Evolutionary conservation across 2,797 vertebrate genomes (phyloP).

Genomic region (Percopsis omiscomaycus): DNA sequence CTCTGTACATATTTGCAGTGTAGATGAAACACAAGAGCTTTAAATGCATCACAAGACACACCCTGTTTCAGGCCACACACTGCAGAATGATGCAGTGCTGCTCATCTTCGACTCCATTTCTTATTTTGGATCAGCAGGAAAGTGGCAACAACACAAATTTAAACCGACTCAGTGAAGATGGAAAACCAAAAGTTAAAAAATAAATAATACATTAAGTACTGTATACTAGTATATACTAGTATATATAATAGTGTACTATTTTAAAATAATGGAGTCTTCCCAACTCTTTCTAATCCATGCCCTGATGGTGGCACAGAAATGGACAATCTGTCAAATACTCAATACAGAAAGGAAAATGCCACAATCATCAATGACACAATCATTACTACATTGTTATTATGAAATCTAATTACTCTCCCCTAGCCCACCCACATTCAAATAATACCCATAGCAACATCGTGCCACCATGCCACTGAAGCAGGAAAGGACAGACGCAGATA

Average conservation of each 20-base stretch:
- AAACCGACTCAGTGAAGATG: not conserved
- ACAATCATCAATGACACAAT: slow-evolving; percentile 24
- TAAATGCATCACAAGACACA: slow-evolving; percentile 8
- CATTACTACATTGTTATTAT: slow-evolving; percentile 27
- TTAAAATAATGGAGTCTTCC: no score
- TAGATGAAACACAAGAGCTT: slow-evolving; percentile 26
- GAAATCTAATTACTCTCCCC: slow-evolving; percentile 44
- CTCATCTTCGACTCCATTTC: slow-evolving; percentile 1
- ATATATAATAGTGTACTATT: no score
- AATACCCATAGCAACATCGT: slow-evolving; percentile 33
- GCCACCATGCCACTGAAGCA: slow-evolving; percentile 2
- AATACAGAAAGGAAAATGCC: slow-evolving; percentile 14
- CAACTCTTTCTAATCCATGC: no score
- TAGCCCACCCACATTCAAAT: slow-evolving; percentile 20
- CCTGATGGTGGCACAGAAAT: no score
- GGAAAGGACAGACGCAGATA: slow-evolving; percentile 13
- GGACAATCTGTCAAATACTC: no score
- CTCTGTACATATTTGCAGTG: slow-evolving; percentile 47
- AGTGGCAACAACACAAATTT: not conserved
- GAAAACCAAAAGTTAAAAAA: not conserved
- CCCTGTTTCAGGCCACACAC: no score
- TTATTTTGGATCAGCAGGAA: slow-evolving; percentile 17
- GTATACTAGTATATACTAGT: no score
- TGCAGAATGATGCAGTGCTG: not conserved
- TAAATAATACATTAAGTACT: no score